Evolutionary conservation across 37 sponge, comb jelly and placozoan species (phyloP).

Genomic region (Chondrilla cf. caribensis): DNA sequence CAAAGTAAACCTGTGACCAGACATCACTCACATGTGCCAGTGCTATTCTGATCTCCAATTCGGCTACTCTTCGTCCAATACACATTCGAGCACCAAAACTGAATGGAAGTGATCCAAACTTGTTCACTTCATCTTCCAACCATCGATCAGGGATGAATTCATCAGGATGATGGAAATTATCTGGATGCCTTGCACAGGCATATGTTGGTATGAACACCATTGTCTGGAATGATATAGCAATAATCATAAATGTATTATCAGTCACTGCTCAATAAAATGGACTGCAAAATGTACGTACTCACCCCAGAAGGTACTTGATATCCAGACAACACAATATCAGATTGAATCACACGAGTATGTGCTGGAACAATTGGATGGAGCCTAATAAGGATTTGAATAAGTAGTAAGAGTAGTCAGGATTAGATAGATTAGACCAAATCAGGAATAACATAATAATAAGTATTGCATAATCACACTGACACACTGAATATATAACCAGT

Average conservation of each 20-base stretch:
- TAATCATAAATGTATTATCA: no score
- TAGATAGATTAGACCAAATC: no score
- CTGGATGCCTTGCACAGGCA: background rate
- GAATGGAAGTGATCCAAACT: constrained; percentile 46
- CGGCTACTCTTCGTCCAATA: constrained; percentile 53
- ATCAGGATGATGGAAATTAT: constrained; percentile 38
- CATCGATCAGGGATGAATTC: constrained; percentile 46
- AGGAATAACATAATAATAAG: no score
- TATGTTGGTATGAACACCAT: no score
- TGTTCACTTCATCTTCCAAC: constrained; percentile 14
- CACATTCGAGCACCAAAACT: constrained; percentile 56
- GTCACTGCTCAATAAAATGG: no score
- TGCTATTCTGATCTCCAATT: constrained; percentile 53
- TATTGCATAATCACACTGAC: no score
- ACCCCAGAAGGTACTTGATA: constrained; percentile 48
- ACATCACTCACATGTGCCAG: constrained; percentile 24
- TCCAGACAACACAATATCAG: constrained; percentile 40
- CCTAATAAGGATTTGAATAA: no score
- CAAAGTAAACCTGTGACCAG: no score
- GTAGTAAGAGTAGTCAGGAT: no score
- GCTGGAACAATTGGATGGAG: constrained; percentile 27
- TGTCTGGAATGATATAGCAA: no score
- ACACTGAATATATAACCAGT: no score
- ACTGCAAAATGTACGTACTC: background rate
- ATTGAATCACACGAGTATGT: constrained; percentile 1